Conservation (phyloP, 2,113 vertebrate species). For the Progne subis region DNA sequence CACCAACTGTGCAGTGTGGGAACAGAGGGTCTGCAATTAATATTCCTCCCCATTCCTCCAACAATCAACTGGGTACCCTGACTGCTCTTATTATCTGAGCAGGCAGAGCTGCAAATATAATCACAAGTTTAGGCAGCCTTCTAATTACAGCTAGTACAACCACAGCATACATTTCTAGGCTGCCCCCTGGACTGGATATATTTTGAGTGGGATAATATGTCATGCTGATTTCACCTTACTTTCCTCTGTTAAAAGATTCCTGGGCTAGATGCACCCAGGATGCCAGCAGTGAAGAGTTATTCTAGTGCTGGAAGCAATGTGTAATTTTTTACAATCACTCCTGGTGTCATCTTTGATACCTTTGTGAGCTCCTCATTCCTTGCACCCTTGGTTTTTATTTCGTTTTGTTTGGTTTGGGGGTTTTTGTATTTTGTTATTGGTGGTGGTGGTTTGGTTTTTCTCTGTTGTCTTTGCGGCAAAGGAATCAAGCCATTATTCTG, state of each 20-base stretch:
- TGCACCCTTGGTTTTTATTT: neutral
- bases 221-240: neutral
- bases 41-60: constrained; percentile 15
- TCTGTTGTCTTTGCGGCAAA: neutral
- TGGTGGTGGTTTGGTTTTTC: neutral
- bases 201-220: neutral
- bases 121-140: constrained; percentile 5
- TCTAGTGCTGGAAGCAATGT: neutral
- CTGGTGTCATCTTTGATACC: neutral
- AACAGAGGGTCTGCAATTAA: neutral
- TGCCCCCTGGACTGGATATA: neutral
- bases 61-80: neutral
- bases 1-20: neutral
- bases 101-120: constrained; percentile 10
- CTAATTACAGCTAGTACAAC: neutral
- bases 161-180: neutral
- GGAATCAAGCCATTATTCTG: neutral
- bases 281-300: neutral
- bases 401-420: neutral
- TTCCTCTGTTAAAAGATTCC: neutral
- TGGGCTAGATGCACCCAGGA: neutral
- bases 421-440: neutral
- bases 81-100: neutral
- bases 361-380: neutral
- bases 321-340: neutral